Conservation (phyloP, 2,797 vertebrate genomes). For the Syndactyla subalaris region DNA sequence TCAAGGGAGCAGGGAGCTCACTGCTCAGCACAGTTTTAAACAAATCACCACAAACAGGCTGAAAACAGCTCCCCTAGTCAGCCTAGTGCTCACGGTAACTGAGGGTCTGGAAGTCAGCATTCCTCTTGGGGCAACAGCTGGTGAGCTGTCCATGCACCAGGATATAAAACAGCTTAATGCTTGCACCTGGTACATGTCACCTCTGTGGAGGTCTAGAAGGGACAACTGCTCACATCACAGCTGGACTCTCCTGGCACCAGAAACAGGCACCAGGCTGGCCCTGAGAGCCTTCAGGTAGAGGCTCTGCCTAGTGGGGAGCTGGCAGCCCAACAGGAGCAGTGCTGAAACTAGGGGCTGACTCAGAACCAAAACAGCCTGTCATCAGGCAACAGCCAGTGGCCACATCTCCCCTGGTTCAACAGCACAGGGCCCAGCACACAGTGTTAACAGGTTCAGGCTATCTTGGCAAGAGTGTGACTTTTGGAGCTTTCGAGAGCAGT, state of each 20-base stretch:
- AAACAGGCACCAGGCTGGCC: not conserved
- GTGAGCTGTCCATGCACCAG: fast-evolving
- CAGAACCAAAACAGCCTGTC: not conserved
- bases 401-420: not conserved
- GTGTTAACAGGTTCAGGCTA: fast-evolving
- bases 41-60: not conserved
- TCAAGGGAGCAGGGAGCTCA: not conserved
- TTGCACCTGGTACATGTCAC: not conserved
- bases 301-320: not conserved
- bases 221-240: not conserved
- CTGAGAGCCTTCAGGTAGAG: not conserved
- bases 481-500: not conserved
- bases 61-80: not conserved
- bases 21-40: not conserved
- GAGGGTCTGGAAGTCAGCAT: not conserved
- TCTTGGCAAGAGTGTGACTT: fast-evolving
- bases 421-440: not conserved
- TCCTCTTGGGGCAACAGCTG: not conserved
- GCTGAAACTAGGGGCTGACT: not conserved
- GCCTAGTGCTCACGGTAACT: fast-evolving
- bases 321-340: not conserved
- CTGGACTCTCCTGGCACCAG: not conserved
- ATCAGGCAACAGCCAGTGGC: fast-evolving
- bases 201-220: not conserved
- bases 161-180: not conserved